Base-by-base conservation (phyloP, 2,113 vertebrate species). In the Entomyzon cyanotis region DNA sequence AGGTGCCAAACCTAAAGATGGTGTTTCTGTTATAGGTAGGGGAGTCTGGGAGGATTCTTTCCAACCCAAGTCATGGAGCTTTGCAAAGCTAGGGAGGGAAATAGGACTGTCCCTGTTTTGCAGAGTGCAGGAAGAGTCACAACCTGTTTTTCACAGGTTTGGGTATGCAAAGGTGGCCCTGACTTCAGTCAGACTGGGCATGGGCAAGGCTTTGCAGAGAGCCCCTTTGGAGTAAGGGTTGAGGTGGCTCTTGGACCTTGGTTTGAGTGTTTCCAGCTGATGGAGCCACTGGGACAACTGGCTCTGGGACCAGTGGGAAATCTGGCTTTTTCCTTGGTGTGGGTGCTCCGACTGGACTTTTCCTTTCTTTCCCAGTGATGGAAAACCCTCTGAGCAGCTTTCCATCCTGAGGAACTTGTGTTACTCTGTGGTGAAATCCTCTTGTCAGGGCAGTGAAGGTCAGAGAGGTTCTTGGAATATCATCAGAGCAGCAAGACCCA, bases 321-420 rank as follows among this genome's bases (percentile, higher is more conserved):
- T 44, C 5, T 39, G 20, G 0, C 7, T 35, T 87, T 87, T 59
- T 27, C 60, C 64, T 75, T 13, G 5, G 3, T 42, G 19, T 62
- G 23, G 35, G 18, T 58, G 75, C 58, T 76, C 1, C 0, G 30
- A 25, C 11, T 41, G 39, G 7, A 14, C 24, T 7, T 86, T 85
- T 44, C 24, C 31, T 59, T 35, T 53, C 84, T 80, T 77, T 62
- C 35, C 7, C 23, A 15, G 33, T 10, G 16, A 9, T n/a, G 44
- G 50, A 50, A 80, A 70, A 41, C n/a, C 15, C 25, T 30, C 14
- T 0, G 3, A 74, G 46, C 74, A 69, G 27, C 79, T 37, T 88
- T 19, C 9, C 18, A 68, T 20, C 37, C 68, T 0, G 0, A 53
- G 47, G 35, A 68, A 15, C 10, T n/a, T 3, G 24, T 44, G 14